Evolutionary conservation across 92 coral and sea anemone species (phyloP), one percentile per base, ranked within the genome.

Genomic region (Epizoanthus rinbou): DNA sequence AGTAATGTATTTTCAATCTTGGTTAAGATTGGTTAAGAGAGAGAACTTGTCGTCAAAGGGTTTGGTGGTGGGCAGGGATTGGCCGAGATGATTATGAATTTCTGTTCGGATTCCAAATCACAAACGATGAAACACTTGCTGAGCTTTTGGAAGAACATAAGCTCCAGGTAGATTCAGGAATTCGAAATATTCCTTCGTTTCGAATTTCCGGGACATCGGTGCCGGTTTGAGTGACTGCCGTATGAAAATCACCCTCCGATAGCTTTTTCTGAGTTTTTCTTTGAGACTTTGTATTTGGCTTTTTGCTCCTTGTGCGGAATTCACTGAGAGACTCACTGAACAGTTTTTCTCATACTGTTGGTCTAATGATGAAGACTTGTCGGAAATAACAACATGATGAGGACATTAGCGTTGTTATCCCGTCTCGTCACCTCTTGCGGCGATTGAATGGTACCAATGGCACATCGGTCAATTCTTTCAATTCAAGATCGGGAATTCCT

Each of bases 1-100:
- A n/a, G n/a, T n/a, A n/a, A n/a, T n/a, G 31, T 28, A 53, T 84
- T 74, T 53, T 84, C 82, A 7, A 73, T 37, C 5, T 84, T 81
- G 6, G 64, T 47, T 53, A 84, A n/a, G 62, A 43, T 74, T 82
- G 21, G 64, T 69, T 37, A 84, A 39, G 33, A 58, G 19, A 62
- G 25, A 35, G 57, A 84, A 22, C 9, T 74, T 72, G 19, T 67
- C 19, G 13, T 41, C 15, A 50, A 50, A 10, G 15, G 15, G 54
- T 2, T 70, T 39, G 21, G 41, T 43, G 35, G 82, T 16, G 3
- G 66, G 24, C 19, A 57, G 16, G 14, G 41, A 31, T 33, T 22
- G 21, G n/a, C 2, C 31, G 31, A 76, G 69, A 57, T 57, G 17
- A 31, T 22, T 58, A 17, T 72, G 45, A 25, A 72, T 23, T 72